Evolutionary conservation across 2,888 invertebrate species (phyloP).

Genomic region (Microctonus aethiopoides): DNA sequence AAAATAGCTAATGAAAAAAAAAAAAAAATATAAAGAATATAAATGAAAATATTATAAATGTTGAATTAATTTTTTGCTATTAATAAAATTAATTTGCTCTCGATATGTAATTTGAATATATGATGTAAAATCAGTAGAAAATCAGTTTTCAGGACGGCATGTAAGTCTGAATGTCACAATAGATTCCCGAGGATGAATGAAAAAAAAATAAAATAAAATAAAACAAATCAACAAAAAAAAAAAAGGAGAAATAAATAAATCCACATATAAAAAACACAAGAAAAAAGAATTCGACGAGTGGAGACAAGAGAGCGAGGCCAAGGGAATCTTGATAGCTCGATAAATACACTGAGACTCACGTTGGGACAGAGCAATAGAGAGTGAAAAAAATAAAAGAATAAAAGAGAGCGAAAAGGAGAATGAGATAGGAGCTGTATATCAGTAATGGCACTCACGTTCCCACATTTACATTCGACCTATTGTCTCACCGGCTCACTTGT

Average conservation of each 20-base stretch:
- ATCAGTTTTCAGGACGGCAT: not conserved
- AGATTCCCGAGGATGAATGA: not conserved
- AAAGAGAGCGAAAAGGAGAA: constrained; percentile 39
- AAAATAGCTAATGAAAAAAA: too few species aligned
- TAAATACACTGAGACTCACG: constrained; percentile 21
- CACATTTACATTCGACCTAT: constrained; percentile 65
- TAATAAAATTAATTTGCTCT: not conserved
- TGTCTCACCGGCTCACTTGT: constrained; percentile 51
- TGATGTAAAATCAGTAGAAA: not conserved
- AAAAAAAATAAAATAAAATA: too few species aligned
- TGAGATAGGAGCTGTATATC: constrained; percentile 41
- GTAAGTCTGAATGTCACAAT: not conserved
- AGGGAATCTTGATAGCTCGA: constrained; percentile 31
- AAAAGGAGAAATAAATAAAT: not conserved
- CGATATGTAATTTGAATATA: not conserved
- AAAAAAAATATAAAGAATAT: too few species aligned
- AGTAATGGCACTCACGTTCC: constrained; percentile 60
- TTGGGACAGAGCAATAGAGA: not conserved
- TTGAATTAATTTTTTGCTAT: not conserved
- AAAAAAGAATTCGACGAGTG: not conserved
- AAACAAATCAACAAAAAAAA: not conserved
- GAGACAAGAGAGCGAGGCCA: constrained; percentile 40
- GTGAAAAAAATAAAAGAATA: not conserved
- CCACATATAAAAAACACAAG: not conserved
- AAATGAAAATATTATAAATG: not conserved